phyloP scores from a whole-genome alignment of 2,888 invertebrate species.

The Eudemis profundana region DNA sequence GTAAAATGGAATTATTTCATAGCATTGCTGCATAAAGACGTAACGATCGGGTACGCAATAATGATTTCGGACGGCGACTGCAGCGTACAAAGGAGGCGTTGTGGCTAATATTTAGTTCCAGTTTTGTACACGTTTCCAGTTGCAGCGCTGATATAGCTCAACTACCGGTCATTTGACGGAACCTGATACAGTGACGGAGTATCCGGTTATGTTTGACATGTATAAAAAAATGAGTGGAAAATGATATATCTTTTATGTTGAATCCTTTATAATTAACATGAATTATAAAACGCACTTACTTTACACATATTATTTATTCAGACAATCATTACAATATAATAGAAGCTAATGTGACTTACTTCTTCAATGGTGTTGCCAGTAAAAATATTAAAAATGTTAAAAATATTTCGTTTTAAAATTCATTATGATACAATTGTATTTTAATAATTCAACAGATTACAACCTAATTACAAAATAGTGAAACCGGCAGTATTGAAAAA shows the following conservation, averaged over 20 bases:
- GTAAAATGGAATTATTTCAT: conserved; percentile 82
- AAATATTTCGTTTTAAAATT: background rate
- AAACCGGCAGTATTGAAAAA: no score
- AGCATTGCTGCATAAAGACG: conserved; percentile 84
- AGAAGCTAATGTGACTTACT: background rate
- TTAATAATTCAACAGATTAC: no score
- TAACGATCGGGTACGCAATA: conserved; percentile 81
- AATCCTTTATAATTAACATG: no score
- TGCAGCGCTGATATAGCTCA: conserved; percentile 60
- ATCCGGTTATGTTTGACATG: no score
- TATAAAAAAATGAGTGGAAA: no score
- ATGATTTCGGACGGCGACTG: conserved; percentile 82
- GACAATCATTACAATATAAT: background rate
- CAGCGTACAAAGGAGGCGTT: conserved; percentile 65
- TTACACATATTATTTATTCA: no score
- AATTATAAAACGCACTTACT: no score
- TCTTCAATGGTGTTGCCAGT: background rate
- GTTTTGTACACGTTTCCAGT: conserved; percentile 57
- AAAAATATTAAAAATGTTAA: background rate
- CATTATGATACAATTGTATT: background rate
- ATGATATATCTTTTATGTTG: no score
- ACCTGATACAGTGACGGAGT: background rate
- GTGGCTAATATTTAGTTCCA: conserved; percentile 69
- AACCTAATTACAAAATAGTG: no score
- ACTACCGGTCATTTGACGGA: conserved; percentile 38